Evolutionary conservation across 2,888 invertebrate genomes (phyloP).

Genomic region (Schizaphis graminum): DNA sequence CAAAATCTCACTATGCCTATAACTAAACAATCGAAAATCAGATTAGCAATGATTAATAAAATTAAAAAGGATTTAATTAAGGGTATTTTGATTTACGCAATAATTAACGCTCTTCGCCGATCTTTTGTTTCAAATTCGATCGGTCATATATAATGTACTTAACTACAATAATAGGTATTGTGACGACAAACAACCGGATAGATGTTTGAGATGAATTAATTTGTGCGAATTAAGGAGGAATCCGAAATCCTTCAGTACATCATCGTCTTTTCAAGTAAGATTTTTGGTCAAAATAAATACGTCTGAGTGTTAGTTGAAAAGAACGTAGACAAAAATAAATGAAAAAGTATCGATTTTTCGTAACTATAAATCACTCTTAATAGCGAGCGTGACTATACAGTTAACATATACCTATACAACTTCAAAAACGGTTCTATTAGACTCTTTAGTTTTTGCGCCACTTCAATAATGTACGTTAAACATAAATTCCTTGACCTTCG

Average conservation of each 20-base stretch:
- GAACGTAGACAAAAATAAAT: not conserved
- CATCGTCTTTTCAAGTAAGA: not conserved
- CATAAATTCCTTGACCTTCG: not conserved
- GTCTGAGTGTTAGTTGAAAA: not conserved
- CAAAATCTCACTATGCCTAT: not conserved
- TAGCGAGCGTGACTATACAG: not conserved
- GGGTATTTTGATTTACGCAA: not conserved
- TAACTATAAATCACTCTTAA: slow-evolving; percentile 33
- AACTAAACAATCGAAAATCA: not conserved
- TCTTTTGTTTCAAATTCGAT: not conserved
- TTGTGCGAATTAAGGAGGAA: not conserved
- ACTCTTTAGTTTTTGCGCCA: not conserved
- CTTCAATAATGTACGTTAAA: not conserved
- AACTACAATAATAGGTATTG: not conserved
- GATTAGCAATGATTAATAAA: not conserved
- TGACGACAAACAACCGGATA: not conserved
- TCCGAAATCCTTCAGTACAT: not conserved
- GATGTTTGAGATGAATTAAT: not conserved
- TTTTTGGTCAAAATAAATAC: not conserved
- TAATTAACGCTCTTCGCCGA: not conserved
- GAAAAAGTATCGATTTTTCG: slow-evolving; percentile 19
- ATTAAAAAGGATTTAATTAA: not conserved
- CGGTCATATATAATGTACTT: not conserved
- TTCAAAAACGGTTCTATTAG: not conserved
- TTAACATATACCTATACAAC: not conserved